Evolutionary conservation across 2,888 invertebrate genomes (phyloP).

Genomic region (Danaus chrysippus): DNA sequence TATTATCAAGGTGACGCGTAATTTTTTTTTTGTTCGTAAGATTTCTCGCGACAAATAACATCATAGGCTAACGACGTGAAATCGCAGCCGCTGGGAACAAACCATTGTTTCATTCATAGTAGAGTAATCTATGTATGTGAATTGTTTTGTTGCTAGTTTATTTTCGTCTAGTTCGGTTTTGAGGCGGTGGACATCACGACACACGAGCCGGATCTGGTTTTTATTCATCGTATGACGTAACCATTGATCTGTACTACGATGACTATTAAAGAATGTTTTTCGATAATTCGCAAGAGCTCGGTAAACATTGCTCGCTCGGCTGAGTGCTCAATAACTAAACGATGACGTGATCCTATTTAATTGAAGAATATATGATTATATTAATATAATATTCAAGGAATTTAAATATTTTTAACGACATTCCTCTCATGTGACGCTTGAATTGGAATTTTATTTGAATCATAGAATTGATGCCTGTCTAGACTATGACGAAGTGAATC

Average conservation of each 20-base stretch:
- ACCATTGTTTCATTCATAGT: conserved; percentile 51
- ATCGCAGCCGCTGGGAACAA: conserved; percentile 50
- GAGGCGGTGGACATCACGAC: conserved; percentile 44
- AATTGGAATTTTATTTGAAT: conserved; percentile 26
- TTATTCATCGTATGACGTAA: conserved; percentile 66
- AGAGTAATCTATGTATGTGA: conserved; percentile 47
- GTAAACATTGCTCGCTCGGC: conserved; percentile 28
- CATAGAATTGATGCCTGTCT: conserved; percentile 28
- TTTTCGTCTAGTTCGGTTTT: conserved; percentile 20
- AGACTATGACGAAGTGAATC: conserved; percentile 22
- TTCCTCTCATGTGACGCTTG: conserved; percentile 27
- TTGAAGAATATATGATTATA: conserved; percentile 7
- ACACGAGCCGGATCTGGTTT: conserved; percentile 66
- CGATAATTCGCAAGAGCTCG: conserved; percentile 31
- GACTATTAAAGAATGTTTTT: conserved; percentile 29
- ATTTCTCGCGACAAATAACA: conserved; percentile 26
- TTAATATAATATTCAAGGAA: conserved; percentile 27
- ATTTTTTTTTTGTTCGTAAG: conserved; percentile 23
- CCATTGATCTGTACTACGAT: conserved; percentile 50
- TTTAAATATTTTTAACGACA: conserved; percentile 24
- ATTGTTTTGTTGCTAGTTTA: conserved; percentile 47
- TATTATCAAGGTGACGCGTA: conserved; percentile 45
- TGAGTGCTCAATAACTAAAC: conserved; percentile 17
- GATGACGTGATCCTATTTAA: conserved; percentile 30
- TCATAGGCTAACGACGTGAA: conserved; percentile 46